phyloP scores from a whole-genome alignment of 53 echinoderm and acorn worm species.

The Henricia sp. region DNA sequence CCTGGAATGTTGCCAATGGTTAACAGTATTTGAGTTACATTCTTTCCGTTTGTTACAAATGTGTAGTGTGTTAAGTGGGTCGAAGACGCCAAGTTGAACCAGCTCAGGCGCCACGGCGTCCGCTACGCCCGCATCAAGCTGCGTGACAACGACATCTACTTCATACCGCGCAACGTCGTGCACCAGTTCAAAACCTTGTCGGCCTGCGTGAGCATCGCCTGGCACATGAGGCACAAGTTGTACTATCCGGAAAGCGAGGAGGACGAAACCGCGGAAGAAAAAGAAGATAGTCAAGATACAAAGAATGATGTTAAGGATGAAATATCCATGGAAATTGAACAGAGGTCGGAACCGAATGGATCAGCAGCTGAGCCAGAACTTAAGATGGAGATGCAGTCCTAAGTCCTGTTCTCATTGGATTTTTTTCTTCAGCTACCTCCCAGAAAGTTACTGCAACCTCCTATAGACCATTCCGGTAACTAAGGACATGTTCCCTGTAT shows the following conservation, averaged over 20 bases:
- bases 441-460: too few species aligned
- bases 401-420: background rate
- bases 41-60: background rate
- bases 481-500: too few species aligned
- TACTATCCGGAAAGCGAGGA: constrained; percentile 79
- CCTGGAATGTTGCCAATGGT: background rate
- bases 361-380: constrained; percentile 1
- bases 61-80: constrained; percentile 96
- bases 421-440: background rate
- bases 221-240: constrained; percentile 90
- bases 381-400: constrained; percentile 52
- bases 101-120: constrained; percentile 86
- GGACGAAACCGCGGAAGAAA: constrained; percentile 2
- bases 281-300: constrained; percentile 36
- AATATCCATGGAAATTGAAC: background rate
- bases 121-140: constrained; percentile 89
- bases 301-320: constrained; percentile 4
- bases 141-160: constrained; percentile 97
- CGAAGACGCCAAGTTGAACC: constrained; percentile 96
- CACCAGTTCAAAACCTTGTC: constrained; percentile 96
- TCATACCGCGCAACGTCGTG: constrained; percentile 96
- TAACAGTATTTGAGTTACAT: background rate
- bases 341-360: background rate
- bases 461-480: too few species aligned
- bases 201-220: constrained; percentile 94